phyloP scores from a whole-genome alignment of 2,797 vertebrate genomes.

The Vultur gryphus region DNA sequence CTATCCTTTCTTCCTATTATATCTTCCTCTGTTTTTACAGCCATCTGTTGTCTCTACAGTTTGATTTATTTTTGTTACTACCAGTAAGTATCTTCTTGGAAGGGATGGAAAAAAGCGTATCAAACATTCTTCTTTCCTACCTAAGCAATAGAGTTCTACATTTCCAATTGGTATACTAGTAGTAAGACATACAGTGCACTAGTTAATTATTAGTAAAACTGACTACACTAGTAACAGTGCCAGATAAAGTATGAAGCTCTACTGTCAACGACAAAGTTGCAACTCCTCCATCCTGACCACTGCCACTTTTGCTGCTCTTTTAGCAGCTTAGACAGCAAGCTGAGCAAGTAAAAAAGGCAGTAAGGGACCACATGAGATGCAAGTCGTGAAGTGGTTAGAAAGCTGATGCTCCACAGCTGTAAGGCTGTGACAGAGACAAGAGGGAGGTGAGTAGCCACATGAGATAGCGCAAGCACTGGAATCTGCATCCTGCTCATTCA shows the following conservation, averaged over 20 bases:
- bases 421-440: neutral
- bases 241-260: neutral
- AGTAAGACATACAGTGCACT: neutral
- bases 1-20: neutral
- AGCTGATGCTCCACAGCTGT: neutral
- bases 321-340: neutral
- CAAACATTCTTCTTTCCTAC: neutral
- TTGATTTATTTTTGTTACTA: neutral
- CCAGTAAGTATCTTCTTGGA: neutral
- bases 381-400: neutral
- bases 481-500: neutral
- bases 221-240: neutral
- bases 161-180: neutral
- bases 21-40: neutral
- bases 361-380: neutral
- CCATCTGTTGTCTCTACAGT: neutral
- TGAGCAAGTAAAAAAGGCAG: neutral
- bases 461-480: neutral
- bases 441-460: neutral
- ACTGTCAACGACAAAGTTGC: fast-evolving
- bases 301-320: neutral
- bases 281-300: neutral
- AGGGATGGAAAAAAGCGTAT: neutral
- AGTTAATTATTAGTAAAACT: neutral
- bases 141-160: neutral